Percentiles rank a stretch among this genome's conserved stretches.
Evolutionary conservation across 2,797 vertebrate species (phyloP).

Genomic region (Myotis myotis): DNA sequence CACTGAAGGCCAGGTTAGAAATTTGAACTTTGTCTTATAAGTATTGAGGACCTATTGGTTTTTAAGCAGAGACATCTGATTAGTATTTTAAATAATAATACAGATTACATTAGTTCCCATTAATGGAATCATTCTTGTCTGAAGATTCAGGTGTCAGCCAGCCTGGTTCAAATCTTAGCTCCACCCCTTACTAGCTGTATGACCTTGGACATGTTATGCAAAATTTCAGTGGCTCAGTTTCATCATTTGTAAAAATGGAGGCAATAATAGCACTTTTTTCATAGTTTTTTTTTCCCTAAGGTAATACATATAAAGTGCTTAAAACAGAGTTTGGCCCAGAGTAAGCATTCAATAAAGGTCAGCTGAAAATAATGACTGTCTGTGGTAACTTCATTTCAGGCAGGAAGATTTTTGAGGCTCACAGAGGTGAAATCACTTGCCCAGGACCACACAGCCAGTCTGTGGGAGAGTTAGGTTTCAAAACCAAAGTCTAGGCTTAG

Average conservation of each 20-base stretch:
- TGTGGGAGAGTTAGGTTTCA: conserved; percentile 2
- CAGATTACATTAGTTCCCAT: not conserved
- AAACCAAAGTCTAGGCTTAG: not conserved
- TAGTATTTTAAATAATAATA: conserved; percentile 18
- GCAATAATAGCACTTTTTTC: not conserved
- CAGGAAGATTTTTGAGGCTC: conserved; percentile 22
- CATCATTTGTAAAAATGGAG: conserved; percentile 29
- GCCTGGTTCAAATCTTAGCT: conserved; percentile 4
- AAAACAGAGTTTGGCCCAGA: not conserved
- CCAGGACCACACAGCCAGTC: conserved; percentile 15
- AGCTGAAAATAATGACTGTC: not conserved
- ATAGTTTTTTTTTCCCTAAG: not conserved
- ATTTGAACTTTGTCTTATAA: not conserved
- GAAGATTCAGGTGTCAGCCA: not conserved
- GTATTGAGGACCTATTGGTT: not conserved
- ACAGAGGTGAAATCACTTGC: conserved; percentile 44
- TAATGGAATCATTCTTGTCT: conserved; percentile 27
- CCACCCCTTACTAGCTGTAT: not conserved
- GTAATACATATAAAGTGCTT: not conserved
- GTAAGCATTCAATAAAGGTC: conserved; percentile 2
- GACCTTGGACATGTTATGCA: not conserved
- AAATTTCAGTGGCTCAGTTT: not conserved
- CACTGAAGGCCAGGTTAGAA: not conserved
- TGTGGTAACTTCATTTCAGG: not conserved
- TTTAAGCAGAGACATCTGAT: not conserved